These are phyloP conservation scores for Characodon lateralis DNA, from an alignment of 2,797 vertebrate species.

Conservation along the genomic window DNA sequence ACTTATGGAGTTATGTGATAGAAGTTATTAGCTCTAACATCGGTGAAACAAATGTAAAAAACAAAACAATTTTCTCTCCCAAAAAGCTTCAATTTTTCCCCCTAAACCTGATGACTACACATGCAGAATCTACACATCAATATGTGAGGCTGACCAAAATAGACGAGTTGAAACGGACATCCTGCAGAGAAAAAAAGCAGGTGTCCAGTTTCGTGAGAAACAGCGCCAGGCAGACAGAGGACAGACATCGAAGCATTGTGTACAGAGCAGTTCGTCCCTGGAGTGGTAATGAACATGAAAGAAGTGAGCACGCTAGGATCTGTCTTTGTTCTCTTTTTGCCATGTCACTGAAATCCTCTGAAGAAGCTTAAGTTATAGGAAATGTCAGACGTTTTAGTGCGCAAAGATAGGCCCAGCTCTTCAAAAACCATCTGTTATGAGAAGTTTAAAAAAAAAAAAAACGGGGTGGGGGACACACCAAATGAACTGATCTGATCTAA, in stretches of 20 bases:
- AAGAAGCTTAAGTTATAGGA: constrained; percentile 47
- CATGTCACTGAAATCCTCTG: constrained; percentile 50
- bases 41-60: background rate
- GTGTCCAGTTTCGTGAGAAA: background rate
- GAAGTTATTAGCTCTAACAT: background rate
- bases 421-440: background rate
- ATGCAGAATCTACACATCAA: constrained; percentile 19
- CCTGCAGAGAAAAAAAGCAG: background rate
- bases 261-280: constrained; percentile 7
- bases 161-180: background rate
- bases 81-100: background rate
- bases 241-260: background rate
- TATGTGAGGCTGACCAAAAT: background rate
- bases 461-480: background rate
- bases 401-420: background rate
- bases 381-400: constrained; percentile 31
- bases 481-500: constrained; percentile 1
- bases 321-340: background rate
- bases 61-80: too few relatives aligned
- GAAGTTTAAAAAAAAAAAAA: too few relatives aligned
- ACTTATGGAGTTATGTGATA: background rate
- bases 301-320: background rate
- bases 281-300: constrained; percentile 8
- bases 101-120: constrained; percentile 26
- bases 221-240: background rate